Base-by-base conservation (phyloP, 2,888 invertebrate genomes). In the Troides aeacus region DNA sequence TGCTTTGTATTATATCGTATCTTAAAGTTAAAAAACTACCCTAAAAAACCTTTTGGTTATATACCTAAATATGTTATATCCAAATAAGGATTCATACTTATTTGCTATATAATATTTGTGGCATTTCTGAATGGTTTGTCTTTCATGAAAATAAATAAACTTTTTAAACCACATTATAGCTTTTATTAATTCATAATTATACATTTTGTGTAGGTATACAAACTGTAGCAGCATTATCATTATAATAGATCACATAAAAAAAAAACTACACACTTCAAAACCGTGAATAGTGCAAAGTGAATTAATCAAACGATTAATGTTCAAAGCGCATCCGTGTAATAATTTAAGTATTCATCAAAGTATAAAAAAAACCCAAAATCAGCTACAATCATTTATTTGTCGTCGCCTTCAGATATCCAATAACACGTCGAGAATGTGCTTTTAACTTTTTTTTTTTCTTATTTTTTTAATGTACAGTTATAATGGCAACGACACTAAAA, bases 391-490 rank as follows among this genome's bases (percentile, higher is more conserved):
- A 50, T 70, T 70, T 66, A 59, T 66, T 42, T 70, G 46, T 36
- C n/a, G 50, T 50, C 60, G 53, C 50, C 50, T 42, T 46, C 53
- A 60, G n/a, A 60, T 46, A 70, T 63, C 10, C 12, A 64, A 70
- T 70, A 62, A 66, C 59, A 63, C 59, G 23, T 64, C 59, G 39
- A 59, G 58, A 15, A 63, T 62, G 53, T 58, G 36, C n/a, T 53
- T 53, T 50, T 30, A n/a, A 17, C 18, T 15, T 58, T 66, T 70
- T 69, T 69, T 42, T 70, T 39, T 39, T 10, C 10, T 39, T 30
- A 30, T 10, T 39, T 39, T 60, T 70, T 64, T 64, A 65, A 39
- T 46, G 5, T 64, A 70, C 70, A 63, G 70, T 70, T 70, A 70
- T 70, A 60, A 66, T 61, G 68, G 56, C 66, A 64, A 63, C 62